These are phyloP conservation scores for Cydia amplana DNA, from an alignment of 1,140 invertebrate species.

Conservation along the genomic window DNA sequence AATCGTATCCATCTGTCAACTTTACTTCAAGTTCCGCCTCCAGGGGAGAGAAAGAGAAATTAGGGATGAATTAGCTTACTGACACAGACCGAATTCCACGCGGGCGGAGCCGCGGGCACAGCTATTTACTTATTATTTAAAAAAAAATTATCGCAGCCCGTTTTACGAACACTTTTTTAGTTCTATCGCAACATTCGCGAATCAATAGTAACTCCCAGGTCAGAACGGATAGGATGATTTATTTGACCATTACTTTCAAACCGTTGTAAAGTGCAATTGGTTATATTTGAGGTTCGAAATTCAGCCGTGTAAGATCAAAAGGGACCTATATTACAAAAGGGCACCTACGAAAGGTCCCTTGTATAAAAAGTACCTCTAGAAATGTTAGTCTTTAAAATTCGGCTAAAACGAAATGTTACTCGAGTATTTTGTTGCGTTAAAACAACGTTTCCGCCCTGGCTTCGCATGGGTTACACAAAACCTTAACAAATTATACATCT, in stretches of 20 bases:
- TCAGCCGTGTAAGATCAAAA: conserved; percentile 6
- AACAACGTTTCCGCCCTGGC: too few relatives aligned
- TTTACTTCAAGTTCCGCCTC: too few relatives aligned
- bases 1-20: too few relatives aligned
- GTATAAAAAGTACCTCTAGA: conserved; percentile 3
- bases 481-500: too few relatives aligned
- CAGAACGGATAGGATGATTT: conserved; percentile 42
- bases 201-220: neutral
- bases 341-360: neutral
- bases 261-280: conserved; percentile 36
- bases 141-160: too few relatives aligned
- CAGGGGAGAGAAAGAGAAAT: too few relatives aligned
- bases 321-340: neutral
- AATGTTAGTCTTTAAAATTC: neutral
- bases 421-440: neutral
- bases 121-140: too few relatives aligned
- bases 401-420: neutral
- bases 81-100: too few relatives aligned
- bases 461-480: too few relatives aligned
- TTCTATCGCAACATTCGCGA: neutral
- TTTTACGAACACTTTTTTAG: too few relatives aligned
- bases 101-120: too few relatives aligned
- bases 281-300: conserved; percentile 35
- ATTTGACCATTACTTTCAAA: conserved; percentile 47
- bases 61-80: too few relatives aligned